Conservation (phyloP, 2,888 invertebrate genomes). For the Scaptomyza parva region DNA sequence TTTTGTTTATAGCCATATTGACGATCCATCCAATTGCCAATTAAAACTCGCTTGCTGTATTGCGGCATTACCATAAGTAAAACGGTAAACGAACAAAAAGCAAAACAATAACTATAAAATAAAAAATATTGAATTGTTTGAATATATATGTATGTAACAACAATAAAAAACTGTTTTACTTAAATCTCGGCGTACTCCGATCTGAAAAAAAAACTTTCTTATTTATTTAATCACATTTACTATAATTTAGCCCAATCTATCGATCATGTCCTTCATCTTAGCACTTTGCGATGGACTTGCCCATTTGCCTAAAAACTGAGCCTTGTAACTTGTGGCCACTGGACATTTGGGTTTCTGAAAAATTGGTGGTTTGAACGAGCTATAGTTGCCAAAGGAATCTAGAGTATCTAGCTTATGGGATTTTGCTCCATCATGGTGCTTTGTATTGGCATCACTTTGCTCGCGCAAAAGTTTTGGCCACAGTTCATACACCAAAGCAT, state of each 20-base stretch:
- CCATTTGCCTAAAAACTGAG: background rate
- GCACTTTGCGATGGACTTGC: background rate
- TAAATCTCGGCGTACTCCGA: background rate
- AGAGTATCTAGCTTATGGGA: slow-evolving; percentile 22
- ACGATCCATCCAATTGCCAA: slow-evolving; percentile 66
- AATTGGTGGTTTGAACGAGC: background rate
- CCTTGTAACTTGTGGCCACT: slow-evolving; percentile 28
- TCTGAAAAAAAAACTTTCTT: background rate
- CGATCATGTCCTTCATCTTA: slow-evolving; percentile 25
- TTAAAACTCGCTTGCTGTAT: slow-evolving; percentile 48
- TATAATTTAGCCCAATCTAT: slow-evolving; percentile 1
- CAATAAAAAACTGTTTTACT: background rate
- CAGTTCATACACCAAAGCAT: slow-evolving; percentile 38
- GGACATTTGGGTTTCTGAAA: slow-evolving; percentile 10
- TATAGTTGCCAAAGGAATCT: slow-evolving; percentile 39
- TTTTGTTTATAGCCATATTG: slow-evolving; percentile 43
- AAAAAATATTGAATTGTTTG: background rate
- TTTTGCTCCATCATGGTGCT: background rate
- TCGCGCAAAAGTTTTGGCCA: slow-evolving; percentile 32
- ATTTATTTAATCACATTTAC: background rate
- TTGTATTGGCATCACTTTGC: background rate
- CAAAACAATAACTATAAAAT: background rate
- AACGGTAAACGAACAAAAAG: background rate
- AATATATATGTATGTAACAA: background rate
- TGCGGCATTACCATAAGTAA: slow-evolving; percentile 20